phyloP scores from a whole-genome alignment of 2,888 invertebrate species.

The Oegoconia quadripuncta region DNA sequence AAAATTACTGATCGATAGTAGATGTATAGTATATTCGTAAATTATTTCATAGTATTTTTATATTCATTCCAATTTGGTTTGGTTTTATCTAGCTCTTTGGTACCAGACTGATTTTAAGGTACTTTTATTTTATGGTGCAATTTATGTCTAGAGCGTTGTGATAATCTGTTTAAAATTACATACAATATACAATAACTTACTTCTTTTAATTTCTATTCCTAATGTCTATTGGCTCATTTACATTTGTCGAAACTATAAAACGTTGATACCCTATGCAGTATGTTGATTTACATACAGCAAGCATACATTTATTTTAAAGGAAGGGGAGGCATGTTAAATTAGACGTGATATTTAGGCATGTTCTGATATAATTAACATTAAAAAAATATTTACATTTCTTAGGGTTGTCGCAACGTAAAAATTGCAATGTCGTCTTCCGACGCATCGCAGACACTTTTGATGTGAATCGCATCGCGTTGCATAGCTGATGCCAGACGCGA shows the following conservation, averaged over 20 bases:
- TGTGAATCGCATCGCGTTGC: too few relatives aligned
- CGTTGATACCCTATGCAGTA: too few relatives aligned
- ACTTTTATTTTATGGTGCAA: constrained; percentile 79
- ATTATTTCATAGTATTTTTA: constrained; percentile 78
- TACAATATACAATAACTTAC: constrained; percentile 58
- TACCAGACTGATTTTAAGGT: constrained; percentile 79
- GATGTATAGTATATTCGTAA: constrained; percentile 65
- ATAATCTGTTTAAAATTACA: constrained; percentile 78
- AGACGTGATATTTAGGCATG: constrained; percentile 5
- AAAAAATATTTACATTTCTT: constrained; percentile 14
- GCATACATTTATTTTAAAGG: neutral
- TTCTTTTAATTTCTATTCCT: constrained; percentile 18
- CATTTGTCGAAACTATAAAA: too few relatives aligned
- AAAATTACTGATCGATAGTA: constrained; percentile 60
- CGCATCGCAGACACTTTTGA: too few relatives aligned
- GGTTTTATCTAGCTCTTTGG: constrained; percentile 69
- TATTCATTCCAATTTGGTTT: constrained; percentile 74
- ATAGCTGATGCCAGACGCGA: too few relatives aligned
- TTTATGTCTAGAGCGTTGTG: constrained; percentile 78
- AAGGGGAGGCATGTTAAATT: neutral
- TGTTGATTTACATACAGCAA: too few relatives aligned
- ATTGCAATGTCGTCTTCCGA: too few relatives aligned
- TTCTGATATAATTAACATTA: constrained; percentile 11
- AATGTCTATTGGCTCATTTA: too few relatives aligned
- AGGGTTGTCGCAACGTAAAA: too few relatives aligned